phyloP scores from a whole-genome alignment of 2,113 vertebrate genomes.

The Apodemus sylvaticus region DNA sequence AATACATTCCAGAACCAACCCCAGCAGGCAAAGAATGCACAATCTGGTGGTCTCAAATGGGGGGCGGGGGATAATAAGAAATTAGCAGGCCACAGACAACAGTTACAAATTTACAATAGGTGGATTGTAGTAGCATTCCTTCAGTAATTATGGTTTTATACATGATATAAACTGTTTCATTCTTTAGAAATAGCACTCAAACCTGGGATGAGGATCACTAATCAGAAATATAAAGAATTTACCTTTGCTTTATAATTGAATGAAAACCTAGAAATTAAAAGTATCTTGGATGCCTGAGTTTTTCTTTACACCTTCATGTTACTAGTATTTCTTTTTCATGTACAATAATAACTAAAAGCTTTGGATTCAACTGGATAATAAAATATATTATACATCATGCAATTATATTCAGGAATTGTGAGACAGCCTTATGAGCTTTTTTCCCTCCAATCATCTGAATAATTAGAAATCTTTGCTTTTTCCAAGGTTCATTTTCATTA shows the following conservation, averaged over 20 bases:
- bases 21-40: conserved; percentile 21
- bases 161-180: background rate
- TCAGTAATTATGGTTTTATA: conserved; percentile 1
- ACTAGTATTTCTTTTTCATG: conserved; percentile 25
- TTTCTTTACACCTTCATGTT: background rate
- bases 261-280: conserved; percentile 53
- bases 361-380: conserved; percentile 39
- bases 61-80: background rate
- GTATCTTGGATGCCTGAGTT: conserved; percentile 28
- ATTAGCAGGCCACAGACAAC: conserved; percentile 28
- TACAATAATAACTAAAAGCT: conserved; percentile 48
- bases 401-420: conserved; percentile 53
- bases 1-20: conserved; percentile 56
- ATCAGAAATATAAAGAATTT: conserved; percentile 24
- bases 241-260: conserved; percentile 40
- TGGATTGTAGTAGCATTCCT: conserved; percentile 42
- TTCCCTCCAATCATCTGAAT: conserved; percentile 18
- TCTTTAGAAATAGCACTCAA: conserved; percentile 43
- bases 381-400: conserved; percentile 44
- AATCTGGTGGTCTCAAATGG: conserved; percentile 38
- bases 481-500: conserved; percentile 63
- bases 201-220: background rate
- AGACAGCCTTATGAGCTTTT: background rate
- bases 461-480: conserved; percentile 40
- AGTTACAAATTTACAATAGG: conserved; percentile 1